Evolutionary conservation across 2,888 invertebrate species (phyloP), one percentile per base, ranked within the genome.

Genomic region (Xanthorhoe spadicearia): DNA sequence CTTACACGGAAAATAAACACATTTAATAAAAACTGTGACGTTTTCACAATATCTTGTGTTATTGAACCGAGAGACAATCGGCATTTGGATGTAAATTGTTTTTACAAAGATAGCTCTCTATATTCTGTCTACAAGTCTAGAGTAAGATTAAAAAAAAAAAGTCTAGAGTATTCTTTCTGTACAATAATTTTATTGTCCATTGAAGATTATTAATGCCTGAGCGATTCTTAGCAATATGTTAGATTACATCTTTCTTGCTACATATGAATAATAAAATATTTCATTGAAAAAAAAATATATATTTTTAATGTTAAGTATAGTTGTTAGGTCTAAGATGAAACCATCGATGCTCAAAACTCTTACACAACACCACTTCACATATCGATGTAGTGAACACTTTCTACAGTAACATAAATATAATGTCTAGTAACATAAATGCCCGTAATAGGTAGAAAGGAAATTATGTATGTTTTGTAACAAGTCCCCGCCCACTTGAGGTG

Each of bases 11-110:
- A 70, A 67, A 63, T 55, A n/a, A 46, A 61, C 61, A 66, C 52
- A 32, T 48, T 63, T 52, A 66, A 68, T 69, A 64, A 58, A 48
- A 57, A 49, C 5, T 38, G 52, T 64, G 65, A 64, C 64, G 67
- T 46, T n/a, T 48, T 18, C 8, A n/a, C 51, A 53, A 28, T 43
- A 43, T 43, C 38, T 43, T 56, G 69, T 72, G 73, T 55, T 74
- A 66, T 72, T 74, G 73, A 74, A 70, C 73, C 69, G 67, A 50
- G 18, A 49, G 15, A 43, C 15, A 28, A 51, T 55, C 56, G 51
- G 15, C 35, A 35, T 55, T 38, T 23, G 15, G 9, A 19, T 38
- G 38, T 19, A 48, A 48, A 48, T 48, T 17, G 13, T 48, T 4
- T 43, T 43, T 38, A 32, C 32, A 32, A 32, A 32, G 32, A 7